Percentiles rank a stretch among this genome's conserved stretches.
Conservation (phyloP, 2,797 vertebrate species). For the Oryzias sinensis region DNA sequence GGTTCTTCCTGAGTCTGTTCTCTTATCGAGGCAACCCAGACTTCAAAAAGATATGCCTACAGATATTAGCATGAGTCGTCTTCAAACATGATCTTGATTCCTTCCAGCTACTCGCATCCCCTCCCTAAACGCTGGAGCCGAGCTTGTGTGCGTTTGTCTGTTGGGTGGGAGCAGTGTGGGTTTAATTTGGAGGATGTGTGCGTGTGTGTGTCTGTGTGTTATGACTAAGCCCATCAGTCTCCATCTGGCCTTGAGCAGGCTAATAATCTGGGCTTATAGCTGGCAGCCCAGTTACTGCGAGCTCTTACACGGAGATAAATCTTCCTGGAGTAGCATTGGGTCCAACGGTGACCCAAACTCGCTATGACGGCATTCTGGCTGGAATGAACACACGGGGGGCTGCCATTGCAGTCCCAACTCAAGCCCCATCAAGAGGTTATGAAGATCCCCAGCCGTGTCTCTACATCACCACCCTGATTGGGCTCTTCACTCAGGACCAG, state of each 20-base stretch:
- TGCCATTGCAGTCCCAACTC: slow-evolving; percentile 1
- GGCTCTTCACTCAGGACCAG: slow-evolving; percentile 60
- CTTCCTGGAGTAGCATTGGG: background rate
- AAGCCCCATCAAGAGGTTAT: background rate
- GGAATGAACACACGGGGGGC: slow-evolving; percentile 29
- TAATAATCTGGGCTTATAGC: slow-evolving; percentile 83
- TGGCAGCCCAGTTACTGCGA: slow-evolving; percentile 51
- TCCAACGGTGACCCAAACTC: slow-evolving; percentile 3
- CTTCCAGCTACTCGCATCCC: slow-evolving; percentile 32
- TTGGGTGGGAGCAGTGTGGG: slow-evolving; percentile 5
- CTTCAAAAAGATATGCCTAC: slow-evolving; percentile 52
- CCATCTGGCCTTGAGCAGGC: slow-evolving; percentile 79
- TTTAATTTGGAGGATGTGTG: slow-evolving; percentile 15
- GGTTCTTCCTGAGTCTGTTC: slow-evolving; percentile 18
- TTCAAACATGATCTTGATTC: slow-evolving; percentile 35
- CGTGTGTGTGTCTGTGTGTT: slow-evolving; percentile 38
- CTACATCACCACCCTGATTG: slow-evolving; percentile 54
- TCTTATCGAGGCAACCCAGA: slow-evolving; percentile 16
- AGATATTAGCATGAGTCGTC: slow-evolving; percentile 38
- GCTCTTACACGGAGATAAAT: slow-evolving; percentile 40
- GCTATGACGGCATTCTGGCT: slow-evolving; percentile 38
- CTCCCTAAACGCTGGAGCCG: slow-evolving; percentile 33
- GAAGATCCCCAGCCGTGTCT: slow-evolving; percentile 53
- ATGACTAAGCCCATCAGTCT: slow-evolving; percentile 71
- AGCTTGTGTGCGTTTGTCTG: slow-evolving; percentile 15